Percentiles rank a stretch among this genome's conserved stretches.
Conservation (phyloP, 30 jellyfish, hydroid and myxozoan species). For the Calvadosia cruxmelitensis region DNA sequence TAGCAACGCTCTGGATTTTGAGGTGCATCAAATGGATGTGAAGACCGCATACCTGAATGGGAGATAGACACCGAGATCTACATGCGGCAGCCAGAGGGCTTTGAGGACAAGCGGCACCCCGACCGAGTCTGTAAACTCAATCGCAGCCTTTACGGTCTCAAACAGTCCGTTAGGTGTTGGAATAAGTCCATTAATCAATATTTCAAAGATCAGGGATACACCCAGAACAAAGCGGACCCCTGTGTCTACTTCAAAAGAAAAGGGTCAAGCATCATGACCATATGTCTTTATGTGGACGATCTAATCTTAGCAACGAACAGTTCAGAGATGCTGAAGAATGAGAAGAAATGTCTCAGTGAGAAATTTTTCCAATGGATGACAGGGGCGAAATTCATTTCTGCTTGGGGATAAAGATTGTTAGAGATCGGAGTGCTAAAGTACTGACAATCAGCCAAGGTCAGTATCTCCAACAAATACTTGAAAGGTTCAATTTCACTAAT, state of each 20-base stretch:
- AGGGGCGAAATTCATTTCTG: conserved; percentile 19
- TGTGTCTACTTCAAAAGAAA: conserved; percentile 17
- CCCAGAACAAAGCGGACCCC: conserved; percentile 18
- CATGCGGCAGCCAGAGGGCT: conserved; percentile 59
- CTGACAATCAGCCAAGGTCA: conserved; percentile 18
- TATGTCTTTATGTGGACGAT: conserved; percentile 24
- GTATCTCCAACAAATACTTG: conserved; percentile 18
- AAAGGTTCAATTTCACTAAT: conserved; percentile 8
- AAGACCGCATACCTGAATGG: conserved; percentile 32
- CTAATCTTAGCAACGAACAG: conserved; percentile 11
- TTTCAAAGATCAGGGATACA: conserved; percentile 21
- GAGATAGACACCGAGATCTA: conserved; percentile 36
- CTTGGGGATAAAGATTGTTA: conserved; percentile 18
- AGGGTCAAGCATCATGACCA: conserved; percentile 6
- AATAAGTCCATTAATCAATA: conserved; percentile 23
- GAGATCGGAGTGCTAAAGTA: conserved; percentile 11
- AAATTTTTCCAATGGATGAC: conserved; percentile 29
- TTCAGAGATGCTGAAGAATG: background rate
- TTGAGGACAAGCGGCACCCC: conserved; percentile 27
- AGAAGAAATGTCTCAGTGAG: background rate
- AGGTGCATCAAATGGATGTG: conserved; percentile 30
- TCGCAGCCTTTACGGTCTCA: conserved; percentile 43
- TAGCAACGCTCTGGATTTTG: conserved; percentile 5
- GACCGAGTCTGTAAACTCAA: conserved; percentile 23
- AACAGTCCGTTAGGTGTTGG: conserved; percentile 61